Evolutionary conservation across 2,113 vertebrate genomes (phyloP), one percentile per base, ranked within the genome.

Genomic region (Craseonycteris thonglongyai): DNA sequence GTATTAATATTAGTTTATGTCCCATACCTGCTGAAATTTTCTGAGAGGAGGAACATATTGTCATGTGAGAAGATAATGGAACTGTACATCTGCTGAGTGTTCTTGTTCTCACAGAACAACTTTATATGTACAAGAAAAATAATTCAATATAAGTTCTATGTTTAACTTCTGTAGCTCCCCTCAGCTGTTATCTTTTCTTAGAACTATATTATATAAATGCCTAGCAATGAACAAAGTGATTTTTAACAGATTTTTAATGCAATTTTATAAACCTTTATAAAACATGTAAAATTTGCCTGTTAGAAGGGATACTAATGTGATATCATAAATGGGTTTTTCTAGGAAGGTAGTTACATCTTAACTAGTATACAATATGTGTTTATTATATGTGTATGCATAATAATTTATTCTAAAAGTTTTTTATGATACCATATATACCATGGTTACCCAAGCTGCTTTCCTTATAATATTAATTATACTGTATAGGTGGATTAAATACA

Each of bases 41-140:
- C 56, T 87, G 83, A 87, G 91, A 88, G 76, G 58, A 87, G 66
- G 91, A 95, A 65, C 94, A 95, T 91, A 93, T 91, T 95, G 93
- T 79, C 69, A 49, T 76, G 95, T 40, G 87, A 80, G 59, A 92
- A 96, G 95, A 96, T 95, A 96, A 91, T 80, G 59, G 82, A 82
- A 90, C 26, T 96, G 90, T 91, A 54, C 84, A 81, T 96, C 95
- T 97, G 93, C 80, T 72, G 71, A 88, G 75, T 26, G 4, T n/a
- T 84, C 82, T 49, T 87, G 24, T 93, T 95, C 83, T 68, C 58
- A 79, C 61, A 84, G 58, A 85, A 28, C 74, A 89, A 91, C 58
- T 91, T 96, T 51, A 33, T 80, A 91, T 80, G 65, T 47, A 79
- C 3, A 51, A 91, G 68, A 85, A 93, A 95, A 94, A 86, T 85